phyloP scores from a whole-genome alignment of 2,113 vertebrate species.

The Phoenicopterus ruber region DNA sequence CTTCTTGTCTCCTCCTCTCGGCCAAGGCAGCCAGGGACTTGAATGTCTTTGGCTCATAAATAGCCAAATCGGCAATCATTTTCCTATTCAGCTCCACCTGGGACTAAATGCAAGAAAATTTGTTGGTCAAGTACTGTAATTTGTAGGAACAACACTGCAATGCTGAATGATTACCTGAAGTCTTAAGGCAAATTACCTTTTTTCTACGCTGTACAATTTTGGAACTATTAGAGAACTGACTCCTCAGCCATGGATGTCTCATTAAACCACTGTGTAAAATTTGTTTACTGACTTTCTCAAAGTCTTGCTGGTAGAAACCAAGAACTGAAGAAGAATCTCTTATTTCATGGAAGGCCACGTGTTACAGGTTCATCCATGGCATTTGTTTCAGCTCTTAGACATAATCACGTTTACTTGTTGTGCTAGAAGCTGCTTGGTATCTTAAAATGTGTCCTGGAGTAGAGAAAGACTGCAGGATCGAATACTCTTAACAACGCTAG shows the following conservation, averaged over 20 bases:
- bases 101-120: conserved; percentile 61
- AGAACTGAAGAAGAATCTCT: not conserved
- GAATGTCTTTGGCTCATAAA: conserved; percentile 92
- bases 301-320: not conserved
- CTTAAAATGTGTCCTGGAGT: not conserved
- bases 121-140: not conserved
- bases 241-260: not conserved
- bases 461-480: not conserved
- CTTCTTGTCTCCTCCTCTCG: conserved; percentile 83
- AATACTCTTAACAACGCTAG: too few relatives aligned
- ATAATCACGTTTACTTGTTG: not conserved
- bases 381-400: not conserved
- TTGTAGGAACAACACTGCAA: not conserved
- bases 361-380: not conserved
- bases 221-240: not conserved
- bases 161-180: not conserved
- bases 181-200: not conserved
- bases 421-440: not conserved
- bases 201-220: not conserved
- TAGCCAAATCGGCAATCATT: conserved; percentile 84
- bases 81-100: conserved; percentile 91
- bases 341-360: accelerated
- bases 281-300: not conserved
- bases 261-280: not conserved
- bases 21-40: conserved; percentile 86